Percentiles rank a stretch among this genome's conserved stretches.
phyloP scores from a whole-genome alignment of 2,888 invertebrate species.

The Orthosia cruda region DNA sequence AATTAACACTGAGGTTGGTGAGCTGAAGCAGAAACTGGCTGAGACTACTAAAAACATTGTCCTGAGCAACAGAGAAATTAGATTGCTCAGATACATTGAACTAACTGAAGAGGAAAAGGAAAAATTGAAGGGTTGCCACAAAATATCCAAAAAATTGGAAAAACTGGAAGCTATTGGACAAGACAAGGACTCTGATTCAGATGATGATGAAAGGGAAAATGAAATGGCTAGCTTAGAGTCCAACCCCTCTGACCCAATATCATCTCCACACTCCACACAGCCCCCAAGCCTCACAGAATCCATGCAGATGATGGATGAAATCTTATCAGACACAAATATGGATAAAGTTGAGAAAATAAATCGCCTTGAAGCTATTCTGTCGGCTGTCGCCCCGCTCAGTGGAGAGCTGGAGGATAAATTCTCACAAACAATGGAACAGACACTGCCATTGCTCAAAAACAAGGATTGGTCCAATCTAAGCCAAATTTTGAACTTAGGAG shows the following conservation, averaged over 20 bases:
- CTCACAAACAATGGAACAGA: conserved; percentile 91
- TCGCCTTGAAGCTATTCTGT: conserved; percentile 96
- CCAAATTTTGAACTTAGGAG: conserved; percentile 88
- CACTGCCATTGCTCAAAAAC: conserved; percentile 90
- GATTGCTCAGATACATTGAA: conserved; percentile 97
- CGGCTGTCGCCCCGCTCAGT: conserved; percentile 95
- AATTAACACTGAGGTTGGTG: conserved; percentile 97
- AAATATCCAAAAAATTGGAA: conserved; percentile 98
- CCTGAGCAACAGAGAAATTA: conserved; percentile 97
- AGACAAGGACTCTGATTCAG: conserved; percentile 95
- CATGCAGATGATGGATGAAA: conserved; percentile 97
- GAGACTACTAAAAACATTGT: conserved; percentile 97
- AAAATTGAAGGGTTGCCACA: conserved; percentile 97
- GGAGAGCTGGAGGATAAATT: conserved; percentile 91
- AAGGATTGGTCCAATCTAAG: conserved; percentile 91
- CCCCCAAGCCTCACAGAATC: conserved; percentile 97
- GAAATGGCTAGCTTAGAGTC: conserved; percentile 96
- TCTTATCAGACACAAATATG: conserved; percentile 95
- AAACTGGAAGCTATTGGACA: conserved; percentile 96
- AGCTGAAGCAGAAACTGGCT: conserved; percentile 95
- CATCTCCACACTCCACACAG: conserved; percentile 95
- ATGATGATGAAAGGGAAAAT: conserved; percentile 94
- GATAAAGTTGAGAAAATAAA: conserved; percentile 97
- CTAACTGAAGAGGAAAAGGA: conserved; percentile 98
- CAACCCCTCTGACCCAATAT: conserved; percentile 94